phyloP scores from a whole-genome alignment of 2,113 vertebrate species.

The Centropus unirufus region DNA sequence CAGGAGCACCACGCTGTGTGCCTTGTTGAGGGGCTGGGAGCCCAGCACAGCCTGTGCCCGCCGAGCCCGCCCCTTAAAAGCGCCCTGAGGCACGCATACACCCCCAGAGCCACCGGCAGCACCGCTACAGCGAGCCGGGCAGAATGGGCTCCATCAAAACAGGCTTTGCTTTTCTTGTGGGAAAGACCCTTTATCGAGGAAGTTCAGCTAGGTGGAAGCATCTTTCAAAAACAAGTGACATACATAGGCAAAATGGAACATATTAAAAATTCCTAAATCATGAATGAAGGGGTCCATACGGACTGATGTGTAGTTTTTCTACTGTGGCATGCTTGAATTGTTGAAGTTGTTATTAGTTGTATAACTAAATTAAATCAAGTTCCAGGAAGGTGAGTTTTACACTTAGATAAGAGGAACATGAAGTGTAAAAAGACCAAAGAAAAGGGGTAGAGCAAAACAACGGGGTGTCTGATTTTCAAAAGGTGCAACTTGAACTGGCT shows the following conservation, averaged over 20 bases:
- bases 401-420: not conserved
- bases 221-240: not conserved
- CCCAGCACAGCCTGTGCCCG: too few species aligned
- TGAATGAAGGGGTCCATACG: rapidly evolving
- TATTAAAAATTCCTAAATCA: not conserved
- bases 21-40: too few species aligned
- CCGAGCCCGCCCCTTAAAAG: not conserved
- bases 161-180: not conserved
- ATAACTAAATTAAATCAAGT: not conserved
- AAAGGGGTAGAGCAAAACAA: not conserved
- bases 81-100: too few species aligned
- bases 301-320: not conserved
- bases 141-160: not conserved
- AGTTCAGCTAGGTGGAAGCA: rapidly evolving
- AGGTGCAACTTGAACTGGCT: not conserved
- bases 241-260: not conserved
- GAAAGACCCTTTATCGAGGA: not conserved
- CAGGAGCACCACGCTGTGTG: too few species aligned
- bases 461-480: not conserved
- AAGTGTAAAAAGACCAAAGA: not conserved
- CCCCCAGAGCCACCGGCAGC: not conserved
- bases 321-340: not conserved
- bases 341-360: not conserved
- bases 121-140: too few species aligned
- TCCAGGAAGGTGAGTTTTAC: not conserved